Evolutionary conservation across 2,797 vertebrate genomes (phyloP).

Genomic region (Enoplosus armatus): DNA sequence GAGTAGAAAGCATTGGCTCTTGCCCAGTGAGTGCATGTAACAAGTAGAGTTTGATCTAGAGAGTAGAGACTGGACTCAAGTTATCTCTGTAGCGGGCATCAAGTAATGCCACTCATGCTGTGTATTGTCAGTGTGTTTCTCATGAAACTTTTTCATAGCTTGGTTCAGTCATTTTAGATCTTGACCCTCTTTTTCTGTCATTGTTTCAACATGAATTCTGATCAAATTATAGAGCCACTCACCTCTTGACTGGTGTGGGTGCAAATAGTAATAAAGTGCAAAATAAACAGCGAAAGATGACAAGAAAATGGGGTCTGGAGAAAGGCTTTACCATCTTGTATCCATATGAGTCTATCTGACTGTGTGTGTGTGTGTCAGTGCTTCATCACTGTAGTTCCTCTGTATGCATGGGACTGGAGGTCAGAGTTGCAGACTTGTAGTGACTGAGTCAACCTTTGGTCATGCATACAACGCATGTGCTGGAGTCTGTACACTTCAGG

Average conservation of each 20-base stretch:
- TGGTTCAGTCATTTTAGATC: conserved; percentile 6
- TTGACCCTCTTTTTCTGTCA: conserved; percentile 36
- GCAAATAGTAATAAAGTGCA: background rate
- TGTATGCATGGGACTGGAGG: conserved; percentile 58
- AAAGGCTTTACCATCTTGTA: conserved; percentile 14
- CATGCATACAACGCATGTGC: conserved; percentile 57
- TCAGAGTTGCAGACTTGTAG: conserved; percentile 44
- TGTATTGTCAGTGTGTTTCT: conserved; percentile 10
- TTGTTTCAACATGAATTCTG: background rate
- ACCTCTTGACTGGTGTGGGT: background rate
- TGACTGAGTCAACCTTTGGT: conserved; percentile 37
- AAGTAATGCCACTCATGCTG: conserved; percentile 1
- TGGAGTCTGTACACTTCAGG: conserved; percentile 38
- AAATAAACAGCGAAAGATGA: conserved; percentile 13
- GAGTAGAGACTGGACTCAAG: too few species aligned
- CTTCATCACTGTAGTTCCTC: conserved; percentile 43
- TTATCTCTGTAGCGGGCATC: background rate
- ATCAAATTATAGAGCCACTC: background rate
- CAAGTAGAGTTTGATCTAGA: conserved; percentile 20
- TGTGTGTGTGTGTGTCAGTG: conserved; percentile 32
- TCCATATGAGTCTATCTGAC: background rate
- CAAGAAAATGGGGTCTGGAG: conserved; percentile 46
- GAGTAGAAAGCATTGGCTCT: conserved; percentile 43
- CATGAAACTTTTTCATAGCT: background rate
- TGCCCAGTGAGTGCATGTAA: conserved; percentile 58